Conservation (phyloP, 35 echinoderm and acorn worm genomes). For the Hemicentrotus pulcherrimus region DNA sequence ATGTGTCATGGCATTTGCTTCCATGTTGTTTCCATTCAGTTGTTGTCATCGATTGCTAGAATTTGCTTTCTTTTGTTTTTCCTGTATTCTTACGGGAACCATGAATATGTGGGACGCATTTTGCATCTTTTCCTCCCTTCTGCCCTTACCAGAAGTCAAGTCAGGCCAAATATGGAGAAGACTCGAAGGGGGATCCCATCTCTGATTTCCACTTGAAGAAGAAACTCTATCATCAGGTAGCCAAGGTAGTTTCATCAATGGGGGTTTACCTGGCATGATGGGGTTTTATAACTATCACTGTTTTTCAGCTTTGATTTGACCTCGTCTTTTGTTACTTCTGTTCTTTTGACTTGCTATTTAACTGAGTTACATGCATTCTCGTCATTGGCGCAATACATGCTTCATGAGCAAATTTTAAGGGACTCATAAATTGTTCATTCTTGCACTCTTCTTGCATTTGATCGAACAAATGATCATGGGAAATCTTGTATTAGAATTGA, state of each 20-base stretch:
- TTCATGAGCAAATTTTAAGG: background rate
- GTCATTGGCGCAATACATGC: background rate
- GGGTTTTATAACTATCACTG: background rate
- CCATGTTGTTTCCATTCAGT: background rate
- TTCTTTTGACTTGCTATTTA: background rate
- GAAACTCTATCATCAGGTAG: slow-evolving; percentile 83
- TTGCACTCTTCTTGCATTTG: background rate
- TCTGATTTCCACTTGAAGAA: slow-evolving; percentile 78
- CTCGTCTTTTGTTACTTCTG: background rate
- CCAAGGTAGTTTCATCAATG: slow-evolving; percentile 11
- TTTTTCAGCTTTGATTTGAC: background rate
- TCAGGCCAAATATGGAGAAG: slow-evolving; percentile 72
- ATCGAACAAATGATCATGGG: background rate
- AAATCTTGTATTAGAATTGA: background rate
- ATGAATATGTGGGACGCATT: background rate
- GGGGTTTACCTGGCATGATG: background rate
- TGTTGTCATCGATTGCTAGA: slow-evolving; percentile 15
- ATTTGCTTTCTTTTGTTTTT: background rate
- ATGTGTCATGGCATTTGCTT: background rate
- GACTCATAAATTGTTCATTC: background rate
- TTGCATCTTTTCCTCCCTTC: slow-evolving; percentile 5
- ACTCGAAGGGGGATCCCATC: slow-evolving; percentile 62
- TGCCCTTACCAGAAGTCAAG: slow-evolving; percentile 60
- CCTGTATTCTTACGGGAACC: background rate
- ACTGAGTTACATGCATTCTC: background rate